Conservation (phyloP, 2,113 vertebrate species). For the Rana temporaria region DNA sequence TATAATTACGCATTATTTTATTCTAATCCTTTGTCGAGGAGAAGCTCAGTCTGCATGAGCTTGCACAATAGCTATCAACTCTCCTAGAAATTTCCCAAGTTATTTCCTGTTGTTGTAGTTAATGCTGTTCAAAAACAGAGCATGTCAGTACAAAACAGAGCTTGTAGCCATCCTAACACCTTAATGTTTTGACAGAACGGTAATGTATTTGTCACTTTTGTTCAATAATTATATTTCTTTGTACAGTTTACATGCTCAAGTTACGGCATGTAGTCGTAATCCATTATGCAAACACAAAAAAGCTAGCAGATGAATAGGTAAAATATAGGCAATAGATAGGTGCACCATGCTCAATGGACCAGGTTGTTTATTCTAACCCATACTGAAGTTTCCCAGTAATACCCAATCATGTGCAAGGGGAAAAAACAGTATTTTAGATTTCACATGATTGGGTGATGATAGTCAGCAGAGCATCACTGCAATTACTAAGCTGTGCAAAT, state of each 20-base stretch:
- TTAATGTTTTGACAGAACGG: constrained; percentile 57
- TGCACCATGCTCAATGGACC: no score
- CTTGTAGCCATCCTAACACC: constrained; percentile 59
- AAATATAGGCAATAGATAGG: not conserved
- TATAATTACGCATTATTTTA: no score
- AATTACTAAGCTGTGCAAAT: no score
- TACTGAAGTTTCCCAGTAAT: no score
- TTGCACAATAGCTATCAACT: not conserved
- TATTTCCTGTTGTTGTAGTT: constrained; percentile 62
- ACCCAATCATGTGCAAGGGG: no score
- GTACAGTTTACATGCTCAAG: not conserved
- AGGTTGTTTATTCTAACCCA: no score
- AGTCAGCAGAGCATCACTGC: no score
- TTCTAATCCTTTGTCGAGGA: no score
- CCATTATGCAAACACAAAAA: not conserved
- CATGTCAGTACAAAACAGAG: constrained; percentile 60
- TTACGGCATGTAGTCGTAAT: not conserved
- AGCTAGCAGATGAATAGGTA: not conserved
- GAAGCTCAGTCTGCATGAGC: not conserved
- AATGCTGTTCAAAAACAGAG: constrained; percentile 29
- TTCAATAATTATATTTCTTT: not conserved
- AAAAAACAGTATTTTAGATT: no score
- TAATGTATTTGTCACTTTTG: constrained; percentile 63
- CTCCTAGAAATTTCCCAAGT: constrained; percentile 54
- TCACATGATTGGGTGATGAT: no score